Evolutionary conservation across 2,888 invertebrate genomes (phyloP).

Genomic region (Dioctria rufipes): DNA sequence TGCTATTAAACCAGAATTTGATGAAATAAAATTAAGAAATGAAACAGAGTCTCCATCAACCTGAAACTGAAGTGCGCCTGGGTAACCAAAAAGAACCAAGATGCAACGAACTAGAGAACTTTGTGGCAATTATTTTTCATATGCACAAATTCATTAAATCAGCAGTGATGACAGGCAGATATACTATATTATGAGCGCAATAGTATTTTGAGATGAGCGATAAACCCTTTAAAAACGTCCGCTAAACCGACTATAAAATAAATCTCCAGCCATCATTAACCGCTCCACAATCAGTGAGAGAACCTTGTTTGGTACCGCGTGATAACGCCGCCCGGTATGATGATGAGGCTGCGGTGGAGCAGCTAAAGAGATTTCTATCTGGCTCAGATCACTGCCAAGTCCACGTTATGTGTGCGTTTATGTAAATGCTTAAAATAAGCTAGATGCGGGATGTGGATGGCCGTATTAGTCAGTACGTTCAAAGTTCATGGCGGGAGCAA

Average conservation of each 20-base stretch:
- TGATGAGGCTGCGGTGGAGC: neutral
- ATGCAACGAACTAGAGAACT: neutral
- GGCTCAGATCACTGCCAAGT: constrained; percentile 28
- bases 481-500: too few relatives aligned
- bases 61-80: neutral
- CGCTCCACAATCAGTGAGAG: constrained; percentile 46
- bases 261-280: constrained; percentile 32
- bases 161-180: constrained; percentile 50
- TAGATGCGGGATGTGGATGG: neutral
- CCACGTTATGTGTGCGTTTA: neutral
- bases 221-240: constrained; percentile 36
- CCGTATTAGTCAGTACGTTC: too few relatives aligned
- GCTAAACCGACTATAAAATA: constrained; percentile 43
- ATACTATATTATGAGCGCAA: constrained; percentile 43
- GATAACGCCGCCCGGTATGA: constrained; percentile 8
- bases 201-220: constrained; percentile 43
- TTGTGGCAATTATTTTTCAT: constrained; percentile 49
- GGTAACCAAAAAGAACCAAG: neutral
- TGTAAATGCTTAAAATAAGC: neutral
- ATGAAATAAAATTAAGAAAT: constrained; percentile 46
- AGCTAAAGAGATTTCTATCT: neutral
- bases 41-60: neutral
- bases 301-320: constrained; percentile 47
- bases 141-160: constrained; percentile 50
- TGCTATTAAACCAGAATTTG: constrained; percentile 42